phyloP scores from a whole-genome alignment of 2,113 vertebrate species.

The Vulpes vulpes region DNA sequence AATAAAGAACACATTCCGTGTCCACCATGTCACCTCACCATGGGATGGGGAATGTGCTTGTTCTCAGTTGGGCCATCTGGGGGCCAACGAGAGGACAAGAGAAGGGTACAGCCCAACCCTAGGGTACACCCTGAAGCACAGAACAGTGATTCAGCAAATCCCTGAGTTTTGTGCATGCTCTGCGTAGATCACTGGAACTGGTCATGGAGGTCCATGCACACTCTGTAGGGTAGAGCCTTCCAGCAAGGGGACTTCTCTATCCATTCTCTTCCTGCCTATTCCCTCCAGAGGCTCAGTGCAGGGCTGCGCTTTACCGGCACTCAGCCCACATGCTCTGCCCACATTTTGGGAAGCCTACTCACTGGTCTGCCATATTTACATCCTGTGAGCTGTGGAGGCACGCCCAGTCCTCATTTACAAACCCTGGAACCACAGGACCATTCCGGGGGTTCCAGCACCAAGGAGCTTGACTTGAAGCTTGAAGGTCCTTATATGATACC shows the following conservation, averaged over 20 bases:
- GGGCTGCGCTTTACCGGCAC: not conserved
- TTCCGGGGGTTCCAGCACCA: rapidly evolving
- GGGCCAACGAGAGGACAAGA: not conserved
- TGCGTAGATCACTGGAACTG: rapidly evolving
- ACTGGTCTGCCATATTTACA: rapidly evolving
- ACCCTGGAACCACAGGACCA: not conserved
- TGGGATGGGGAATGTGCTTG: not conserved
- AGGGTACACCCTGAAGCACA: not conserved
- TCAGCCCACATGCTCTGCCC: not conserved
- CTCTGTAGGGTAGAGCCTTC: not conserved
- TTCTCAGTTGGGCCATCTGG: not conserved
- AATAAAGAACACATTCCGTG: rapidly evolving
- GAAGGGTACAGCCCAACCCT: not conserved
- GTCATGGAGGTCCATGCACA: rapidly evolving
- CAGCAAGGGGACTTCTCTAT: not conserved
- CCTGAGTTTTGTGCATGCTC: rapidly evolving
- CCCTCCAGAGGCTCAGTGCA: not conserved
- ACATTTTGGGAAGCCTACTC: too few species aligned
- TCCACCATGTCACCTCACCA: rapidly evolving
- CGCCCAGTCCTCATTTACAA: not conserved
- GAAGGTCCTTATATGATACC: not conserved
- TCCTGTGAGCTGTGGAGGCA: rapidly evolving
- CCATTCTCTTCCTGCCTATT: not conserved
- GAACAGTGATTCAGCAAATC: not conserved
- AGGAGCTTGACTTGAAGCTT: not conserved